phyloP scores from a whole-genome alignment of 2,797 vertebrate genomes.

The Acipenser ruthenus region DNA sequence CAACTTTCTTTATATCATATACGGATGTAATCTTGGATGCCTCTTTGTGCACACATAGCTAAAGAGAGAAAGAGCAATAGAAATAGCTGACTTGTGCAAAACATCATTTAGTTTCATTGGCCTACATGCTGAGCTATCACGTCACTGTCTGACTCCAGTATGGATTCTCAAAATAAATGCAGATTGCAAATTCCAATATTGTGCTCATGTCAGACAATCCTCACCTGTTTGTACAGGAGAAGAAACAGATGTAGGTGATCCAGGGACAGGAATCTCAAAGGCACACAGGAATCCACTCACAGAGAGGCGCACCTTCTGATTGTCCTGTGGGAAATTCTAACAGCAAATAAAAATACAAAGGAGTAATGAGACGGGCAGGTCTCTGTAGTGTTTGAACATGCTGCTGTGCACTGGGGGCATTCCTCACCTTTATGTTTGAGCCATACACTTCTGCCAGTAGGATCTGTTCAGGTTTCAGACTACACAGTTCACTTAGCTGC shows the following conservation, averaged over 20 bases:
- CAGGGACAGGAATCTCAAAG: conserved; percentile 88
- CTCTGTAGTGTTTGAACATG: background rate
- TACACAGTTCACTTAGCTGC: conserved; percentile 90
- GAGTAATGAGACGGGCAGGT: conserved; percentile 2
- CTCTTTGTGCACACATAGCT: background rate
- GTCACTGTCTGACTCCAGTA: too few relatives aligned
- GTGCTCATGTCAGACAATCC: background rate
- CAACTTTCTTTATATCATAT: too few relatives aligned
- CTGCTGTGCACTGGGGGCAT: conserved; percentile 5
- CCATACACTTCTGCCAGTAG: conserved; percentile 90
- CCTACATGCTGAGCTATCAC: too few relatives aligned
- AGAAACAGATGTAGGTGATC: conserved; percentile 76
- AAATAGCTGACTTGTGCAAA: too few relatives aligned
- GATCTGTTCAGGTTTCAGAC: conserved; percentile 89
- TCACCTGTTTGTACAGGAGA: conserved; percentile 78
- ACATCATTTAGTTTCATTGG: too few relatives aligned
- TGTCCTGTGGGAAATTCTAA: conserved; percentile 94
- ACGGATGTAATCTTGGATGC: too few relatives aligned
- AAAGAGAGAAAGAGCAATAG: too few relatives aligned
- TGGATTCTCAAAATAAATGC: too few relatives aligned
- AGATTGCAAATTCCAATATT: too few relatives aligned
- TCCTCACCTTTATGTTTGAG: conserved; percentile 90
- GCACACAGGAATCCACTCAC: conserved; percentile 89
- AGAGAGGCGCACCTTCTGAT: conserved; percentile 91
- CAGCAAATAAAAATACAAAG: conserved; percentile 13